Evolutionary conservation across 2,888 invertebrate species (phyloP).

Genomic region (Omphaloscelis lunosa): DNA sequence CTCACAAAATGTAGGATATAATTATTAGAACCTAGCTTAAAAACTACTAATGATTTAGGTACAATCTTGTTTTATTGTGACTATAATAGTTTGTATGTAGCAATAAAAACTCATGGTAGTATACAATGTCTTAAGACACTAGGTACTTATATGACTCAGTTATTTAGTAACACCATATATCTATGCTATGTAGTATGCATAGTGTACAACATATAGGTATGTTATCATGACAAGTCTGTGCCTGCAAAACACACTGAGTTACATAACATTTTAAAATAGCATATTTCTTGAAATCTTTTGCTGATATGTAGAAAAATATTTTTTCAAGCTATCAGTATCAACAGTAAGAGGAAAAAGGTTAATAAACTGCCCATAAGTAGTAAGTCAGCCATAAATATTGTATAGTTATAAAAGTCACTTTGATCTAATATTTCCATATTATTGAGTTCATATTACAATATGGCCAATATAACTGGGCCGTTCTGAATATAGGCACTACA

Average conservation of each 20-base stretch:
- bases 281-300: not conserved
- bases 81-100: not conserved
- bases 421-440: not conserved
- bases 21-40: not conserved
- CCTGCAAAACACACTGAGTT: slow-evolving; percentile 12
- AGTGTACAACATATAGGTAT: slow-evolving; percentile 6
- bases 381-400: not conserved
- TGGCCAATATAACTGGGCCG: too few relatives aligned
- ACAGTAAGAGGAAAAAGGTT: not conserved
- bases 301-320: not conserved
- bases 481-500: too few relatives aligned
- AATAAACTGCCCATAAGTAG: not conserved
- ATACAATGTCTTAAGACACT: slow-evolving; percentile 16
- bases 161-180: not conserved
- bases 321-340: not conserved
- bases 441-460: not conserved
- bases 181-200: slow-evolving; percentile 7
- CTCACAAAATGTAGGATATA: not conserved
- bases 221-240: slow-evolving; percentile 19
- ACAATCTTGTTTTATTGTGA: not conserved
- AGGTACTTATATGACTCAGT: not conserved
- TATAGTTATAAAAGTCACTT: not conserved
- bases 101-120: not conserved
- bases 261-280: slow-evolving; percentile 7
- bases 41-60: not conserved